These are phyloP conservation scores for Nemoura dubitans DNA, from an alignment of 2,888 invertebrate genomes.

Conservation along the genomic window DNA sequence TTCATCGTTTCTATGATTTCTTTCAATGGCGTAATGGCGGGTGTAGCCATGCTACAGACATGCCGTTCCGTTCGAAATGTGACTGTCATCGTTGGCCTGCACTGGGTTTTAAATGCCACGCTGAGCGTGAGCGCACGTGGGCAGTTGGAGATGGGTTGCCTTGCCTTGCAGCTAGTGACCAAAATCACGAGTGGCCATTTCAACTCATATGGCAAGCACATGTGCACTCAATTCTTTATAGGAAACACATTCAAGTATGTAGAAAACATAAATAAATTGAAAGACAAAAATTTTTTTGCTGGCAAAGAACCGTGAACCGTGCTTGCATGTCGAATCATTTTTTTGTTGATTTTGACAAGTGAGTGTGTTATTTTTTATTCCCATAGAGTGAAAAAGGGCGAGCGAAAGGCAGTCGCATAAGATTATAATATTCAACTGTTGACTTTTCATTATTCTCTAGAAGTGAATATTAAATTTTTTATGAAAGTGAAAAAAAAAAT, in stretches of 20 bases:
- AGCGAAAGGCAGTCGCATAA: not conserved
- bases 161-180: no score
- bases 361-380: not conserved
- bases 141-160: no score
- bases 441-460: slow-evolving; percentile 4
- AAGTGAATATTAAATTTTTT: slow-evolving; percentile 12
- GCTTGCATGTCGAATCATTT: not conserved
- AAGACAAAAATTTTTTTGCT: not conserved
- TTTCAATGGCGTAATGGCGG: not conserved
- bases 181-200: not conserved
- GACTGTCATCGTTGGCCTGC: no score
- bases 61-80: no score
- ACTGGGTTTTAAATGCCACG: no score
- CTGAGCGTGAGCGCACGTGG: no score
- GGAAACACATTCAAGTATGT: not conserved
- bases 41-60: no score
- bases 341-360: slow-evolving; percentile 9
- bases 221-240: not conserved
- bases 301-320: not conserved
- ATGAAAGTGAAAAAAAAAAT: not conserved
- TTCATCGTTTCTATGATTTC: not conserved
- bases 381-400: not conserved
- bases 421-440: not conserved
- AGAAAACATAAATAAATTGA: not conserved
- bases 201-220: not conserved